phyloP scores from a whole-genome alignment of 2,888 invertebrate species.

The Pogonocherus hispidulus region DNA sequence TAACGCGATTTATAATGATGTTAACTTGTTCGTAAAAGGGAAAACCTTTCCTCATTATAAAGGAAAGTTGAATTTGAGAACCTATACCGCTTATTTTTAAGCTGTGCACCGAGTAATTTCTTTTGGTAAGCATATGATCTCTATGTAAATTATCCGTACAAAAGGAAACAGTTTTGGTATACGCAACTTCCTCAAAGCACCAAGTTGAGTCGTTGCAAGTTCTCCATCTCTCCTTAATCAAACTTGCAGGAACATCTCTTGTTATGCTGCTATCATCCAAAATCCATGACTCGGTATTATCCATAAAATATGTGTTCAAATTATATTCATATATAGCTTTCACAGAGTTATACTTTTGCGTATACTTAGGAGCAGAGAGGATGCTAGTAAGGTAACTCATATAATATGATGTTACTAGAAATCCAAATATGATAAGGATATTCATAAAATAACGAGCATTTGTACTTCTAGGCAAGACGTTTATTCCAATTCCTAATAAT shows the following conservation, averaged over 20 bases:
- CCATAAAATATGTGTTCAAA: background rate
- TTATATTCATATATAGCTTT: background rate
- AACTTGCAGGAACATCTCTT: background rate
- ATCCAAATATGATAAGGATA: background rate
- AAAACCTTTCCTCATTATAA: background rate
- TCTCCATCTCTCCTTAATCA: background rate
- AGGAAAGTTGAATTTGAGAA: background rate
- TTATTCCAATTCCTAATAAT: background rate
- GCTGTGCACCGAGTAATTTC: background rate
- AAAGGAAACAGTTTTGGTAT: too few relatives aligned
- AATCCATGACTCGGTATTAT: background rate
- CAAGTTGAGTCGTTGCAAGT: background rate
- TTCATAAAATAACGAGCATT: background rate
- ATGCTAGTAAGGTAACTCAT: background rate
- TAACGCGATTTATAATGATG: background rate
- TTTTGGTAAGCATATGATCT: background rate
- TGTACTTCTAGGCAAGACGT: background rate
- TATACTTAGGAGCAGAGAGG: background rate
- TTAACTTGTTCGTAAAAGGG: background rate
- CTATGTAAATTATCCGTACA: background rate
- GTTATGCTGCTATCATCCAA: background rate
- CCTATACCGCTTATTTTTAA: background rate
- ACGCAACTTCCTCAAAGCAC: background rate
- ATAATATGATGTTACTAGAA: background rate
- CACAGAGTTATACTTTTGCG: background rate